These are phyloP conservation scores for Clostera curtula DNA, from an alignment of 2,888 invertebrate genomes.

Conservation along the genomic window DNA sequence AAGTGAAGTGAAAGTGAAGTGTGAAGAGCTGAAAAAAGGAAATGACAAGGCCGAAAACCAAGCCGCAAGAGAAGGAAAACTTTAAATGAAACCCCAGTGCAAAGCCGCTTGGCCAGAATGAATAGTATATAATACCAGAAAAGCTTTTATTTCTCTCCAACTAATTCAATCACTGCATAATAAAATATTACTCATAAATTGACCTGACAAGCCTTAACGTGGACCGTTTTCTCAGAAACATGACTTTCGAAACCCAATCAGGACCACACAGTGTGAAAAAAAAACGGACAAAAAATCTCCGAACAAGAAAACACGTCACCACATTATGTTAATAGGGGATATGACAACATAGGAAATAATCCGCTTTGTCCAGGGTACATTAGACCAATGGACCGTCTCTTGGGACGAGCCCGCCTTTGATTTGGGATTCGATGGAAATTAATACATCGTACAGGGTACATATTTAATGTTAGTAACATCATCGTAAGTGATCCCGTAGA, in stretches of 20 bases:
- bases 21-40: no score
- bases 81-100: no score
- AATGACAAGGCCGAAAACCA: no score
- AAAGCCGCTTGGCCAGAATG: no score
- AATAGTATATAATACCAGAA: no score
- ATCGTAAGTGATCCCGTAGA: constrained; percentile 17
- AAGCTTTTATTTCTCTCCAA: no score
- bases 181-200: no score
- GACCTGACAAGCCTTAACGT: constrained; percentile 16
- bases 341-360: constrained; percentile 67
- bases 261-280: constrained; percentile 53
- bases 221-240: constrained; percentile 28
- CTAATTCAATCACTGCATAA: no score
- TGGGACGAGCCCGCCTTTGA: constrained; percentile 60
- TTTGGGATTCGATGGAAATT: constrained; percentile 64
- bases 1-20: no score
- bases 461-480: constrained; percentile 35
- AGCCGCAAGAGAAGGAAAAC: no score
- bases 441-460: constrained; percentile 51
- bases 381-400: constrained; percentile 43
- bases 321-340: constrained; percentile 68
- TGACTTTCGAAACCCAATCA: constrained; percentile 28
- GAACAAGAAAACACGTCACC: constrained; percentile 57
- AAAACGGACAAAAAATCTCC: constrained; percentile 43
- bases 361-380: constrained; percentile 66